Base-by-base conservation (phyloP, 2,113 vertebrate genomes). In the Variabilichromis moorii region DNA sequence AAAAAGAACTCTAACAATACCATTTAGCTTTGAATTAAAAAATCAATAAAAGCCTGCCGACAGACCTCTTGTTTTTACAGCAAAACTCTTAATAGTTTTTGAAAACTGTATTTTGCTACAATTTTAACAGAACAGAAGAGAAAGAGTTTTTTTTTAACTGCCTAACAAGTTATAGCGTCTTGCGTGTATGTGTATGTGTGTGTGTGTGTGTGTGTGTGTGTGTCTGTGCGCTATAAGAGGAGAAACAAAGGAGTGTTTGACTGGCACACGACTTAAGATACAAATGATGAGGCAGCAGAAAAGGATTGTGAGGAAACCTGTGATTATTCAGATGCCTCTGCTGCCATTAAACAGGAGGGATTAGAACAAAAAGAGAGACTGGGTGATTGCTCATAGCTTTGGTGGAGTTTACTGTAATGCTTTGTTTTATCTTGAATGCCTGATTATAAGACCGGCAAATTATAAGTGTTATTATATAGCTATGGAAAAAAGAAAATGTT, bases 301-400 rank as follows among this genome's bases (percentile, higher is more conserved):
- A 86, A n/a, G 55, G 51, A 78, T 76, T 85, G 55, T 42, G 82
- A 88, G 16, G 66, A 92, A 94, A 82, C 88, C 93, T 90, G 76
- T 94, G 88, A 95, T 94, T 93, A 93, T 90, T 92, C 53, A 73
- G 84, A 91, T 89, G 68, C 88, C 40, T 92, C 61, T 53, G 78
- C 87, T 91, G 82, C 81, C 83, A 86, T 91, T 90, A 91, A 93
- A 90, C 55, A 86, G 80, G 33, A 79, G 51, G 86, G 83, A 90
- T 93, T 90, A 90, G 73, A 87, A 50, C 45, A 86, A 35, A 85
- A 73, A 84, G 68, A 54, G 84, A 90, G 61, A 79, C 71, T 2
- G 33, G 31, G 16, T 76, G 79, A 90, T 86, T 90, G 85, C 54
- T 88, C 54, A 35, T 42, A 37, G 59, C 37, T 88, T 90, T 93